These are phyloP conservation scores for Orthosia gracilis DNA, from an alignment of 2,888 invertebrate genomes.

Conservation along the genomic window DNA sequence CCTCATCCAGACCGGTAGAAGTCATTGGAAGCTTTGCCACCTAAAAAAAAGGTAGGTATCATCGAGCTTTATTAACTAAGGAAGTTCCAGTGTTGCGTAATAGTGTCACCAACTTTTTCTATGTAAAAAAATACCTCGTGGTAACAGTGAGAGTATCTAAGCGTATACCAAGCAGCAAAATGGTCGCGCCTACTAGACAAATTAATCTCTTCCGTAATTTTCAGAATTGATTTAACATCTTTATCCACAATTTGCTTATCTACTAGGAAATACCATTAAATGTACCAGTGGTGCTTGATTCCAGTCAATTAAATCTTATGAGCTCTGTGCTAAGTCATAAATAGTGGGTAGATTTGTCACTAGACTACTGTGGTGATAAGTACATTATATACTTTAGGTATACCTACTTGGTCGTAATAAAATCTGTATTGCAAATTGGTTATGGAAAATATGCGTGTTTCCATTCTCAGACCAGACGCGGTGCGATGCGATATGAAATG, in stretches of 20 bases:
- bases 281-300: constrained; percentile 10
- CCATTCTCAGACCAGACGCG: constrained; percentile 8
- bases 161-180: background rate
- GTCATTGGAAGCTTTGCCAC: too few relatives aligned
- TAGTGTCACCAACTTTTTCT: too few relatives aligned
- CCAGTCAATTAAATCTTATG: constrained; percentile 24
- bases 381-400: background rate
- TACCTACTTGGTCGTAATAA: constrained; percentile 15
- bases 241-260: constrained; percentile 17
- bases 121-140: background rate
- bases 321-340: constrained; percentile 10
- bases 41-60: too few relatives aligned
- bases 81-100: too few relatives aligned
- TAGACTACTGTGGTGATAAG: background rate
- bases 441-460: constrained; percentile 23
- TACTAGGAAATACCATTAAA: constrained; percentile 46
- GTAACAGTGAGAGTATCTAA: background rate
- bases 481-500: too few relatives aligned
- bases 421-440: constrained; percentile 41
- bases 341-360: constrained; percentile 31
- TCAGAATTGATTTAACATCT: constrained; percentile 2
- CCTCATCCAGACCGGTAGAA: too few relatives aligned
- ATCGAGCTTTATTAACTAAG: too few relatives aligned
- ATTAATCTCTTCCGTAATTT: background rate
- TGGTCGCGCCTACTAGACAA: background rate